Conservation (phyloP, 2,888 invertebrate species). For the Drosophila greeni region DNA sequence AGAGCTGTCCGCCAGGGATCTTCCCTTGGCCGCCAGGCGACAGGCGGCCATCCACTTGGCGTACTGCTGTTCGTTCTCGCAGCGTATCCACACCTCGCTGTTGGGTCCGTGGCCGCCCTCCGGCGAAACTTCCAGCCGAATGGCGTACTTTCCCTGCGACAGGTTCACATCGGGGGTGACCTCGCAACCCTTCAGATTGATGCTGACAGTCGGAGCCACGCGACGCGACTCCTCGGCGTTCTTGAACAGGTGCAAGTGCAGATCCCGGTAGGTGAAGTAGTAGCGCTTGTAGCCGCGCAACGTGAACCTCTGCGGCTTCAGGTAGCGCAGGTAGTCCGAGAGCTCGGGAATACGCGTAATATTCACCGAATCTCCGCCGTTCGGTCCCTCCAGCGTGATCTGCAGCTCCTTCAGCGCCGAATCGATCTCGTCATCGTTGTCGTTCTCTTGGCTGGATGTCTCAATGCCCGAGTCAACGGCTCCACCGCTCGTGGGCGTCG, state of each 20-base stretch:
- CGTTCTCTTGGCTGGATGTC: constrained; percentile 75
- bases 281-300: constrained; percentile 96
- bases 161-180: constrained; percentile 98
- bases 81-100: constrained; percentile 97
- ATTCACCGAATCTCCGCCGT: constrained; percentile 84
- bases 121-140: constrained; percentile 95
- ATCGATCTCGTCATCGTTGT: constrained; percentile 97
- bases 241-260: constrained; percentile 91
- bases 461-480: constrained; percentile 59
- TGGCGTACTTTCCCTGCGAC: constrained; percentile 93
- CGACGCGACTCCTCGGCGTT: constrained; percentile 87
- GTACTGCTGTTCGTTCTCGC: constrained; percentile 96
- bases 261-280: constrained; percentile 97
- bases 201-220: constrained; percentile 84
- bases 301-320: constrained; percentile 97
- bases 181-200: constrained; percentile 95
- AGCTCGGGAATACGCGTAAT: constrained; percentile 97
- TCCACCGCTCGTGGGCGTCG: constrained; percentile 58
- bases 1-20: constrained; percentile 96
- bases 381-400: constrained; percentile 91
- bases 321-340: constrained; percentile 93
- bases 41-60: constrained; percentile 99
- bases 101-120: constrained; percentile 97
- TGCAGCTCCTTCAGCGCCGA: constrained; percentile 95
- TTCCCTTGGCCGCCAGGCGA: constrained; percentile 95